phyloP scores from a whole-genome alignment of 2,888 invertebrate species.

The Euzetes globulus region DNA sequence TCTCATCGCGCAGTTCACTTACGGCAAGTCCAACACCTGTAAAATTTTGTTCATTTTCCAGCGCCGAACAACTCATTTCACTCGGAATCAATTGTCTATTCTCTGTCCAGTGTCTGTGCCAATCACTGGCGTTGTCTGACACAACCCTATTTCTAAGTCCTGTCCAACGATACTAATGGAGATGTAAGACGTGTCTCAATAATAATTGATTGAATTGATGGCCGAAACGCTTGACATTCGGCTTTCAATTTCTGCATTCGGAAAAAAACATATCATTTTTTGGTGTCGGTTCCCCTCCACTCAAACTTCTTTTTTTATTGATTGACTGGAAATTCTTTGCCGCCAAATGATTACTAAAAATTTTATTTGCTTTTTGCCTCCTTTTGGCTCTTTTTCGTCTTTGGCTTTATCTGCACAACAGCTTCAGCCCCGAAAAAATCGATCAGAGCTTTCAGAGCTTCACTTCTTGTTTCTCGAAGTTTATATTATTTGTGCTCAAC shows the following conservation, averaged over 20 bases:
- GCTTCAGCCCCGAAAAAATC: conserved; percentile 12
- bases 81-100: not conserved
- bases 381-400: not conserved
- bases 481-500: not conserved
- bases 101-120: not conserved
- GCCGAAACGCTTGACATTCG: not conserved
- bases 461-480: not conserved
- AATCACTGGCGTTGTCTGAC: not conserved
- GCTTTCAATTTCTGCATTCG: not conserved
- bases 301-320: not conserved
- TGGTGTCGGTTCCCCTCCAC: not conserved
- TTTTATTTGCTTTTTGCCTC: not conserved
- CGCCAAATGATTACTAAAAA: conserved; percentile 3
- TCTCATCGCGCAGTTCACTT: not conserved
- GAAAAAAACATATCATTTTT: not conserved
- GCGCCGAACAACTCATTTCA: not conserved
- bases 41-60: conserved; percentile 6
- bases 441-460: not conserved
- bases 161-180: not conserved
- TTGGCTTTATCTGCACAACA: conserved; percentile 9
- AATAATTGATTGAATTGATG: conserved; percentile 14
- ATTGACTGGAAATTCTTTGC: not conserved
- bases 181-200: conserved; percentile 10
- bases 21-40: not conserved
- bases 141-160: not conserved